A percentile compares a stretch with the other conserved stretches of the same genome.
Conservation (phyloP, 2,797 vertebrate species). For the Tangara arthus region DNA sequence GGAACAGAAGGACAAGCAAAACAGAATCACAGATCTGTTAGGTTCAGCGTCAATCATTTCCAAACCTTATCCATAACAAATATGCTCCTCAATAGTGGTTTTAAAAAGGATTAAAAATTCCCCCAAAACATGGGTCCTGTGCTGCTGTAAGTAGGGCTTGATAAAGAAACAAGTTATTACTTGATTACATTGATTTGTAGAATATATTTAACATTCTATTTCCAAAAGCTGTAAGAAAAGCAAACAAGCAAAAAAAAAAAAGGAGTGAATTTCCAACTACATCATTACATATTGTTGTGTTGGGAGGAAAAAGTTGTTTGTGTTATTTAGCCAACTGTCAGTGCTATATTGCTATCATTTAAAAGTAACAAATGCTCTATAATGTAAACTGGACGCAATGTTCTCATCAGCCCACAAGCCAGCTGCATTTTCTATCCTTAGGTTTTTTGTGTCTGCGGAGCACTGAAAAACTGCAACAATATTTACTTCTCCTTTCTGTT, state of each 20-base stretch:
- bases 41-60: not conserved
- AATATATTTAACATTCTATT: not conserved
- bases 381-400: not conserved
- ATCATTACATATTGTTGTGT: not conserved
- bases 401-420: not conserved
- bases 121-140: not conserved
- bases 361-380: constrained; percentile 1
- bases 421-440: not conserved
- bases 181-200: not conserved
- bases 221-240: not conserved
- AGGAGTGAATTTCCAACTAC: not conserved
- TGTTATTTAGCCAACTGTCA: constrained; percentile 27
- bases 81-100: not conserved
- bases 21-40: not conserved
- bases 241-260: not conserved
- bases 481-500: not conserved
- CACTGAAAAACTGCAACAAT: not conserved
- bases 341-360: not conserved
- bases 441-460: not conserved
- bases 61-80: not conserved
- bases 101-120: not conserved
- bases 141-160: not conserved
- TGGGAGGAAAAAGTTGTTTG: not conserved
- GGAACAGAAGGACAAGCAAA: not conserved
- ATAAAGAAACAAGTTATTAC: not conserved